Evolutionary conservation across 2,888 invertebrate genomes (phyloP).

Genomic region (Thumatha senex): DNA sequence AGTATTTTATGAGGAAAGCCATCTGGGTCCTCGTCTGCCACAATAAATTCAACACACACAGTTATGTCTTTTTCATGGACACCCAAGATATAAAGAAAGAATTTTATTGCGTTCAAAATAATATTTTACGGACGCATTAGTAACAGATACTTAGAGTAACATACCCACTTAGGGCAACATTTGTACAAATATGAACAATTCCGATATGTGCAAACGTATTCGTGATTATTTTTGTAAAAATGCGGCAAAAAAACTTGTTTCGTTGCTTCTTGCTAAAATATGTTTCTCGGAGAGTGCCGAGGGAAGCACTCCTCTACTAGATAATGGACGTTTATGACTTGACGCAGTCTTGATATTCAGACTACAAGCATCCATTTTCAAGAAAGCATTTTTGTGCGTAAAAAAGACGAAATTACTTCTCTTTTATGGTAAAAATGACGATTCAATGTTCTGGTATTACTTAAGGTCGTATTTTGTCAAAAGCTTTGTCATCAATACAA

Average conservation of each 20-base stretch:
- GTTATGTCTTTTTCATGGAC: constrained; percentile 81
- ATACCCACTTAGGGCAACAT: constrained; percentile 36
- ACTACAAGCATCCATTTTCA: constrained; percentile 13
- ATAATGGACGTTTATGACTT: constrained; percentile 35
- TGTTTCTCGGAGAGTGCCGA: constrained; percentile 33
- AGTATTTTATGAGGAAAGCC: constrained; percentile 80
- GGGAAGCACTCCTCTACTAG: constrained; percentile 27
- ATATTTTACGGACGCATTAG: constrained; percentile 56
- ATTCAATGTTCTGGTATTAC: constrained; percentile 11
- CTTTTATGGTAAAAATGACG: background rate
- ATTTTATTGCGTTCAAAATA: constrained; percentile 70
- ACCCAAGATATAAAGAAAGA: constrained; percentile 66
- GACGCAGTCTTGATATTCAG: constrained; percentile 26
- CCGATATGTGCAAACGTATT: constrained; percentile 23
- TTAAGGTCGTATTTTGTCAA: constrained; percentile 10
- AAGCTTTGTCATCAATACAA: constrained; percentile 38
- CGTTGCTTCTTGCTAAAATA: constrained; percentile 32
- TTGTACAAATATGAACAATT: constrained; percentile 29
- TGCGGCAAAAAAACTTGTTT: constrained; percentile 20
- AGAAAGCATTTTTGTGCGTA: background rate
- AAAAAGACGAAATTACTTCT: background rate
- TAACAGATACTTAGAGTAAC: constrained; percentile 41
- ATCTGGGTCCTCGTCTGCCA: constrained; percentile 76
- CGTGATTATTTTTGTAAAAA: constrained; percentile 34
- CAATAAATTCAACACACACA: constrained; percentile 79